Conservation (phyloP, 2,888 invertebrate species). For the Melanotus villosus region DNA sequence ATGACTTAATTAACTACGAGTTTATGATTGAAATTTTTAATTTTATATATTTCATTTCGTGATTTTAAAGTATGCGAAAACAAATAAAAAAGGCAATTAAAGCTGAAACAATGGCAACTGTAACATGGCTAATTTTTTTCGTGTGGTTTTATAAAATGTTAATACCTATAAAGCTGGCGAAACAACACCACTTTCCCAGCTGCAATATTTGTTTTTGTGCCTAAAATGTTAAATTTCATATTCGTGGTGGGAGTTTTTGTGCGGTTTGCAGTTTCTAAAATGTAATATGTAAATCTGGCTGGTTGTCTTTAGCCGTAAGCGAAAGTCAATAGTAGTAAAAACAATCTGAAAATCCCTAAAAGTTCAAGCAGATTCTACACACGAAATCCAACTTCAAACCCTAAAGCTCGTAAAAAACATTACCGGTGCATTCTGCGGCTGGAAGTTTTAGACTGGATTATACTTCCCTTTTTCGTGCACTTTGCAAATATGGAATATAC, state of each 20-base stretch:
- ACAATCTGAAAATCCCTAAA: constrained; percentile 42
- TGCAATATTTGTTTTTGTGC: neutral
- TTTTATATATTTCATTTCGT: too few species aligned
- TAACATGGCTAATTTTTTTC: too few species aligned
- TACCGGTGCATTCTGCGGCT: constrained; percentile 43
- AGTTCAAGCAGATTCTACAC: constrained; percentile 43
- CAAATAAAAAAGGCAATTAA: too few species aligned
- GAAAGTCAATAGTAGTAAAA: constrained; percentile 47
- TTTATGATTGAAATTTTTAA: too few species aligned
- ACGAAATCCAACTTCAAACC: constrained; percentile 42
- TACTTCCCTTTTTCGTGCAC: constrained; percentile 15
- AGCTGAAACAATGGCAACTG: too few species aligned
- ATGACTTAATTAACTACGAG: too few species aligned
- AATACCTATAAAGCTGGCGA: too few species aligned
- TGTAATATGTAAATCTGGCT: constrained; percentile 33
- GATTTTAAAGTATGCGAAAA: too few species aligned
- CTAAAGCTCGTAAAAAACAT: constrained; percentile 45
- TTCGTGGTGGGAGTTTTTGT: constrained; percentile 4
- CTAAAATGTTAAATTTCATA: neutral
- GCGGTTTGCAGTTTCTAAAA: constrained; percentile 8
- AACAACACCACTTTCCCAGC: neutral
- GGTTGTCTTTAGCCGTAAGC: constrained; percentile 35
- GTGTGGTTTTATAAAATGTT: too few species aligned
- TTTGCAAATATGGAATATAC: constrained; percentile 25
- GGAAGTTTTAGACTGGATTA: constrained; percentile 41